Percentiles rank a stretch among this genome's conserved stretches.
These are phyloP conservation scores for Heliconius hortense DNA, from an alignment of 2,888 invertebrate genomes.

Conservation along the genomic window DNA sequence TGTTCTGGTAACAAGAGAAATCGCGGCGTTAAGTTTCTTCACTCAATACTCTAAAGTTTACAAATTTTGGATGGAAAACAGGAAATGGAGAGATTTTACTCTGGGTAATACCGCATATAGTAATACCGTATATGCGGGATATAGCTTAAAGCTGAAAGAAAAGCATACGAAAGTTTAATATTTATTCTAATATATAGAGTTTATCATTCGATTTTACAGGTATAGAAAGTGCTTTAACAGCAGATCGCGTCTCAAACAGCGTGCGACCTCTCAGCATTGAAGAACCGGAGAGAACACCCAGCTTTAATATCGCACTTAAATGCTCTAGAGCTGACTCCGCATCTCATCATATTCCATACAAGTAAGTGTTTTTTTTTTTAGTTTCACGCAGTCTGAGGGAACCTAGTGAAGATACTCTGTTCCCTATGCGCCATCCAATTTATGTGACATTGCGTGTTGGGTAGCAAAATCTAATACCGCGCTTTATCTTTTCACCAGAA, in stretches of 20 bases:
- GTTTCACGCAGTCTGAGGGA: background rate
- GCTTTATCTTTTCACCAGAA: too few species aligned
- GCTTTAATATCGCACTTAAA: slow-evolving; percentile 53
- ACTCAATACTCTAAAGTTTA: too few species aligned
- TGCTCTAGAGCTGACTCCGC: slow-evolving; percentile 58
- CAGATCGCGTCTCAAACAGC: slow-evolving; percentile 41
- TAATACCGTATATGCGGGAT: background rate
- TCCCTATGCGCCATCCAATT: background rate
- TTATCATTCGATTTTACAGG: slow-evolving; percentile 30
- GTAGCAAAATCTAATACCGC: too few species aligned
- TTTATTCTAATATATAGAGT: background rate
- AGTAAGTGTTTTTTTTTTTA: slow-evolving; percentile 51
- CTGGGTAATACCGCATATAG: too few species aligned
- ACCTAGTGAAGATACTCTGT: background rate
- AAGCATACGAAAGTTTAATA: too few species aligned
- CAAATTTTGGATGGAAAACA: too few species aligned
- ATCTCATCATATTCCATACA: slow-evolving; percentile 57
- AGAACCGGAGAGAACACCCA: slow-evolving; percentile 36
- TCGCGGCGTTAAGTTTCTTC: too few species aligned
- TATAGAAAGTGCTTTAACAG: slow-evolving; percentile 40
- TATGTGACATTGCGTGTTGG: background rate
- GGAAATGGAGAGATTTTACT: too few species aligned
- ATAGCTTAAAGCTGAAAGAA: too few species aligned
- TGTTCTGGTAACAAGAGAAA: too few species aligned
- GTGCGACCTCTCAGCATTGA: slow-evolving; percentile 41